Evolutionary conservation across 1,140 invertebrate species (phyloP).

Genomic region (Scaptomyza graminum): DNA sequence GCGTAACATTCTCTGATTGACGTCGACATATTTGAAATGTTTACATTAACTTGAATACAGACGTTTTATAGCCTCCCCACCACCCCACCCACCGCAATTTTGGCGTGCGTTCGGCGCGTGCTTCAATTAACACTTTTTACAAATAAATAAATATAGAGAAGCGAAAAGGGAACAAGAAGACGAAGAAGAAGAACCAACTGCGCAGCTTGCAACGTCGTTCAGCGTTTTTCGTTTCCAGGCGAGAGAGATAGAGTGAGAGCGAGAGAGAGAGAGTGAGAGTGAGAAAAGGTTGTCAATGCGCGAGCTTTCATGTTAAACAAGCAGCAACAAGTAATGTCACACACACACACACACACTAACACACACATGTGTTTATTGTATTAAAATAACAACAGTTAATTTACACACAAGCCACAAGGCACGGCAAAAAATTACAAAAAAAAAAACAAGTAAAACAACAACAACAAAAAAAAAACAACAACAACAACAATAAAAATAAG

Average conservation of each 20-base stretch:
- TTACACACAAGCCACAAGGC: conserved; percentile 1
- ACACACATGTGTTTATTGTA: neutral
- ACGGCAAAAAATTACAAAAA: conserved; percentile 2
- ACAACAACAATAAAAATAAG: conserved; percentile 31
- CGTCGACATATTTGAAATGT: conserved; percentile 61
- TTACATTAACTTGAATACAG: conserved; percentile 69
- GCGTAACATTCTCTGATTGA: conserved; percentile 54
- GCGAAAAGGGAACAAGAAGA: neutral
- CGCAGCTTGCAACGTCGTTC: conserved; percentile 44
- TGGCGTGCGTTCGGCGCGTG: conserved; percentile 51
- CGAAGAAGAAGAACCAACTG: conserved; percentile 19
- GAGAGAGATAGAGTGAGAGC: no score
- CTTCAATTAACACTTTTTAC: conserved; percentile 75
- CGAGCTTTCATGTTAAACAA: conserved; percentile 43
- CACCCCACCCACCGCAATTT: neutral
- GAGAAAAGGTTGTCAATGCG: conserved; percentile 30
- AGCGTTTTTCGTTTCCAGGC: conserved; percentile 10
- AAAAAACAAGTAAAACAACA: no score
- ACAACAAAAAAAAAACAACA: conserved; percentile 26
- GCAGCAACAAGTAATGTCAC: conserved; percentile 21
- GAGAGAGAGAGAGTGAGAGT: no score
- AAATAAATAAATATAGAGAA: conserved; percentile 4
- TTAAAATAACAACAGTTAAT: conserved; percentile 18
- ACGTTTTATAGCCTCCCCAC: neutral
- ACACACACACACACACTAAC: neutral